Evolutionary conservation across 2,888 invertebrate genomes (phyloP).

Genomic region (Meta bourneti): DNA sequence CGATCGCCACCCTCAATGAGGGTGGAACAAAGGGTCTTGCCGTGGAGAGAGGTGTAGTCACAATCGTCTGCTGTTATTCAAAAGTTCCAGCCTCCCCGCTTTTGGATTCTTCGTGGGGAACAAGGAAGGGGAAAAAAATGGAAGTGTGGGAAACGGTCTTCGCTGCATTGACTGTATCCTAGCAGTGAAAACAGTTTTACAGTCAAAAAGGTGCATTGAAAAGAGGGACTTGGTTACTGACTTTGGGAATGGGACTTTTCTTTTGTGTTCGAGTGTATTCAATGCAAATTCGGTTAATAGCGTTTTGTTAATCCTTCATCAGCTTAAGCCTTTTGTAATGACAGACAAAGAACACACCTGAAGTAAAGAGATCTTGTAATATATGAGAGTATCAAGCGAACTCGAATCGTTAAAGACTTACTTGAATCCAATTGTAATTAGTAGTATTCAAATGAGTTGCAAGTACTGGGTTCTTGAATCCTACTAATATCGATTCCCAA

Average conservation of each 20-base stretch:
- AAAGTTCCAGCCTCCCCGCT: not conserved
- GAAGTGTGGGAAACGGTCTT: conserved; percentile 7
- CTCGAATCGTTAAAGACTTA: no score
- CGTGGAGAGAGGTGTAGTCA: conserved; percentile 3
- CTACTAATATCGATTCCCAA: no score
- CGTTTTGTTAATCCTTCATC: not conserved
- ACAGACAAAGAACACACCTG: not conserved
- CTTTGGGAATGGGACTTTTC: not conserved
- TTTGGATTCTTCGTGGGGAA: conserved; percentile 13
- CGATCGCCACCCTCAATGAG: conserved; percentile 27
- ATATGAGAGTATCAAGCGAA: no score
- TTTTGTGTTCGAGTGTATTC: not conserved
- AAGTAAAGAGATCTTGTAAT: not conserved
- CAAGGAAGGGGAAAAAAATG: conserved; percentile 12
- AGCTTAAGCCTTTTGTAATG: not conserved
- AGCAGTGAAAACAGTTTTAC: conserved; percentile 6
- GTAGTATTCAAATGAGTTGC: no score
- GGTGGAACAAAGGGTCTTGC: conserved; percentile 28
- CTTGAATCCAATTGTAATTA: no score
- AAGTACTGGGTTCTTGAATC: no score
- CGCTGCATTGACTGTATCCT: not conserved
- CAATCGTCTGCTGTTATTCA: conserved; percentile 47
- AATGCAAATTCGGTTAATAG: not conserved
- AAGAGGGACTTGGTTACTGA: not conserved
- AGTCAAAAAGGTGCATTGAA: not conserved